Conservation (phyloP, 1,140 invertebrate genomes). For the Trachelipus rathkii region DNA sequence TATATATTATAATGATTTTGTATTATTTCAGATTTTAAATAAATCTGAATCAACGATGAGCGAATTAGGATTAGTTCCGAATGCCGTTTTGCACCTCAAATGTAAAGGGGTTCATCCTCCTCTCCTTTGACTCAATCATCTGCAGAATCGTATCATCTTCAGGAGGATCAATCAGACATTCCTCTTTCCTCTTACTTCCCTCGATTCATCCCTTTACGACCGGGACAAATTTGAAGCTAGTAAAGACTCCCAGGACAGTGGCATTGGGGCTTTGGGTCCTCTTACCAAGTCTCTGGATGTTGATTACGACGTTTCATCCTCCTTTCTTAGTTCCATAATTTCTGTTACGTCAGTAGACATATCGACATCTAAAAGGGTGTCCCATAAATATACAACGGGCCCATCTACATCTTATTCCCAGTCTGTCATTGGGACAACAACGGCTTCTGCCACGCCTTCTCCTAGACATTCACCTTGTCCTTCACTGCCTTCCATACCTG, state of each 20-base stretch:
- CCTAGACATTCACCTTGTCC: constrained; percentile 37
- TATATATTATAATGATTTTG: no score
- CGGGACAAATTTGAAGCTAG: not conserved
- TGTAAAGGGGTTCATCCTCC: constrained; percentile 27
- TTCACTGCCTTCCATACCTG: constrained; percentile 41
- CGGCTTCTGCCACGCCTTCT: not conserved
- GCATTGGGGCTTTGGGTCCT: not conserved
- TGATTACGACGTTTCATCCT: not conserved
- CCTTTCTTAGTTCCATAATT: not conserved
- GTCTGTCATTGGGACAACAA: not conserved
- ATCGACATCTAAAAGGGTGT: constrained; percentile 6
- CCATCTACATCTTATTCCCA: not conserved
- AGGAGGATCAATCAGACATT: not conserved
- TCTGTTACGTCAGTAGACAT: not conserved
- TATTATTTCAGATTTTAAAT: no score
- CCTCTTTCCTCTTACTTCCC: not conserved
- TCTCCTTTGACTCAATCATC: constrained; percentile 19
- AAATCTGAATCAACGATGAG: constrained; percentile 37
- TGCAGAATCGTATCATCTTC: constrained; percentile 7
- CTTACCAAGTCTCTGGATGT: not conserved
- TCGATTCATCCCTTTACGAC: not conserved
- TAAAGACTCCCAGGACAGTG: not conserved
- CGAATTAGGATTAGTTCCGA: constrained; percentile 40
- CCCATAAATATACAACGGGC: constrained; percentile 1
- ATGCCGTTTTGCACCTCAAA: constrained; percentile 42